Evolutionary conservation across 2,888 invertebrate species (phyloP).

Genomic region (Athetis lepigone): DNA sequence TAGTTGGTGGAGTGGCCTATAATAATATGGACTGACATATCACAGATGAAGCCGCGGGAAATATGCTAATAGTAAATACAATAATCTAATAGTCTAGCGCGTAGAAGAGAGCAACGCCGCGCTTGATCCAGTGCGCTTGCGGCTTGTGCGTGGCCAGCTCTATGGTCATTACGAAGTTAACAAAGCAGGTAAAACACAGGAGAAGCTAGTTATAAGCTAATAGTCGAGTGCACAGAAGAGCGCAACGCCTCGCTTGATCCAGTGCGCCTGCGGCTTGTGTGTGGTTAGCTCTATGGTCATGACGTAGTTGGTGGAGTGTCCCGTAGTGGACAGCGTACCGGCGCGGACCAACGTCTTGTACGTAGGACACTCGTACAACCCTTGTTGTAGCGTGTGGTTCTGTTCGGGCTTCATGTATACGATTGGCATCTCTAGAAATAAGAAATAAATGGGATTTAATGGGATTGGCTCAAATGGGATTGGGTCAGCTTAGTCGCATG

Average conservation of each 20-base stretch:
- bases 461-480: too few species aligned
- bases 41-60: too few species aligned
- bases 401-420: conserved; percentile 93
- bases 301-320: conserved; percentile 96
- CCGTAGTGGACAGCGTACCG: conserved; percentile 94
- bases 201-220: too few species aligned
- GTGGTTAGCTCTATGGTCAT: conserved; percentile 93
- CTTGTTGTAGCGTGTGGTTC: conserved; percentile 86
- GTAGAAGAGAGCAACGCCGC: conserved; percentile 94
- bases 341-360: conserved; percentile 95
- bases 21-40: too few species aligned
- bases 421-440: conserved; percentile 91
- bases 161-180: conserved; percentile 95
- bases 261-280: conserved; percentile 92
- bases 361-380: conserved; percentile 93
- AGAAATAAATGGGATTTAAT: too few species aligned
- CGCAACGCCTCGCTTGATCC: conserved; percentile 95
- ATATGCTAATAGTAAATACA: too few species aligned
- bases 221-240: conserved; percentile 93
- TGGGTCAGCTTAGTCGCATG: too few species aligned
- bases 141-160: conserved; percentile 92
- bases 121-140: conserved; percentile 94
- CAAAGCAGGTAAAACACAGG: too few species aligned
- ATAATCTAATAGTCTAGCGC: conserved; percentile 92
- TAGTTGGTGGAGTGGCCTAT: conserved; percentile 96